phyloP scores from a whole-genome alignment of 1,140 invertebrate species.

The Drosophila lacteicornis region DNA sequence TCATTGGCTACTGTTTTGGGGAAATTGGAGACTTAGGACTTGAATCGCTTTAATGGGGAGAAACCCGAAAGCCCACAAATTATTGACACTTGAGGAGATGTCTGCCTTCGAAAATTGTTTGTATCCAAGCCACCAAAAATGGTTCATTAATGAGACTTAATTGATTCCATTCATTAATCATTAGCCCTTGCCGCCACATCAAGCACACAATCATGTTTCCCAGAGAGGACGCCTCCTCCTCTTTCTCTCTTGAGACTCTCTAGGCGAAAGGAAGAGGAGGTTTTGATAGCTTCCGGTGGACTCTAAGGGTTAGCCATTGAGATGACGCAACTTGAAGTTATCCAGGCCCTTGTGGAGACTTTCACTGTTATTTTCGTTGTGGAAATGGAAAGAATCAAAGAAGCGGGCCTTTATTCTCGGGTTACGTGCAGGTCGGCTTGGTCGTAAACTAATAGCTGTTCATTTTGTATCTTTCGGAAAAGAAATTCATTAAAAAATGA shows the following conservation, averaged over 20 bases:
- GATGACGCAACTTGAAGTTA: conserved; percentile 30
- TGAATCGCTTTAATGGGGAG: conserved; percentile 8
- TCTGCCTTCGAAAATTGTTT: conserved; percentile 49
- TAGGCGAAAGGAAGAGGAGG: conserved; percentile 6
- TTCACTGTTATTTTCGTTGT: conserved; percentile 37
- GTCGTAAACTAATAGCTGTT: conserved; percentile 59
- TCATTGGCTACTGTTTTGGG: conserved; percentile 29
- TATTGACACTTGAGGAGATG: conserved; percentile 80
- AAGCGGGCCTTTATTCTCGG: conserved; percentile 48
- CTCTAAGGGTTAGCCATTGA: conserved; percentile 15
- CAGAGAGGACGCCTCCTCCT: conserved; percentile 21
- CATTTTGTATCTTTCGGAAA: conserved; percentile 64
- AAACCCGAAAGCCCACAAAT: conserved; percentile 59
- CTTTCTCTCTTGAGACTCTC: background rate
- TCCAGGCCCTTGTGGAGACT: conserved; percentile 35
- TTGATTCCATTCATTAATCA: conserved; percentile 85
- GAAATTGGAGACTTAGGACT: conserved; percentile 21
- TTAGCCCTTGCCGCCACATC: conserved; percentile 43
- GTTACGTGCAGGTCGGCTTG: conserved; percentile 46
- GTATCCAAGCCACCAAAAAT: conserved; percentile 68
- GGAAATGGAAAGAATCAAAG: background rate
- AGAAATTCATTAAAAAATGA: conserved; percentile 38
- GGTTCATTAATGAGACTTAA: conserved; percentile 84
- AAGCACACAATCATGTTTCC: conserved; percentile 8
- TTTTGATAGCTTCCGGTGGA: conserved; percentile 32